Base-by-base conservation (phyloP, 2,113 vertebrate genomes). In the Myocastor coypus region DNA sequence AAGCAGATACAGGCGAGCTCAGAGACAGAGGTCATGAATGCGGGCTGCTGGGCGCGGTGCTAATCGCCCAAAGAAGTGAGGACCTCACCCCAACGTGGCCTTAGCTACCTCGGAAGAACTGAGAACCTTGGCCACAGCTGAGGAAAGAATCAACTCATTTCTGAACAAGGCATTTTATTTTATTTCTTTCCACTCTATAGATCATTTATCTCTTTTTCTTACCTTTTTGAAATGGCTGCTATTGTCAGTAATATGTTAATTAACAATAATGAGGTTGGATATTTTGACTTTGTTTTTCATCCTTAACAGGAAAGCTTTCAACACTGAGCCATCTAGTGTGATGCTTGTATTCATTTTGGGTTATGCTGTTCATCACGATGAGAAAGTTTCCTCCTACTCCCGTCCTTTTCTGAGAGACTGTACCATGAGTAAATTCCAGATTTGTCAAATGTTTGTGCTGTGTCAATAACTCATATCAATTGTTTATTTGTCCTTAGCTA, bases 341-440 rank as follows among this genome's bases (percentile, higher is more conserved):
- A 66, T n/a, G 28, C 28, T 40, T 87, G 3, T 52, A 78, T 12
- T 81, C 66, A 46, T 32, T 55, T 82, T 82, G 64, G 75, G 63
- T 64, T 16, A 68, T 75, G 32, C 2, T 89, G 34, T 42, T 82
- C 69, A 68, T n/a, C 61, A 57, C 19, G 0, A 19, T 89, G 26
- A 89, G 55, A 63, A 77, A 37, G 37, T 28, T 85, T 57, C 30
- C 30, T 32, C 46, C 14, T 64, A 55, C 81, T 32, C 7, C 7
- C n/a, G 75, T 73, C 61, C n/a, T 89, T 77, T 84, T 80, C 64
- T 86, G 40, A 92, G 12, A 68, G 59, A n/a, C 71, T 87, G 77
- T 83, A 55, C 75, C 7, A 34, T 69, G 42, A n/a, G 42, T 77
- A 13, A 4, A 5, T 46, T 11, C 50, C 82, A 5, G 61, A 59